Conservation (phyloP, 2,797 vertebrate genomes). For the Dipus sagitta region DNA sequence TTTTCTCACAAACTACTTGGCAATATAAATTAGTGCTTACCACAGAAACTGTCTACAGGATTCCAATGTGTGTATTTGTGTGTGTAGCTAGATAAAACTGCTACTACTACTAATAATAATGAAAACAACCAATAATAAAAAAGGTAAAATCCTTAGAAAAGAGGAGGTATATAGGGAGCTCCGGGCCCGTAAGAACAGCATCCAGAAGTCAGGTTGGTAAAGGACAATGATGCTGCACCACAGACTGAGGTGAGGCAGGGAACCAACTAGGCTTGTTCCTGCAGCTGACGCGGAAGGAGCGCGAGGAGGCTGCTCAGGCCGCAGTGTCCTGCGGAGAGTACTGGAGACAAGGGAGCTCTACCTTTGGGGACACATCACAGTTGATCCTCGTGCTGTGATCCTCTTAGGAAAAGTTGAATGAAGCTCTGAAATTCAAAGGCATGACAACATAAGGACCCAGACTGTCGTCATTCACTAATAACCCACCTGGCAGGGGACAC, state of each 20-base stretch:
- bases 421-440: neutral
- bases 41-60: neutral
- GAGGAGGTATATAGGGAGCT: neutral
- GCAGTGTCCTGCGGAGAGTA: accelerated
- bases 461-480: neutral
- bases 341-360: neutral
- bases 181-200: too few species aligned
- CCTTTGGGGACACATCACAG: accelerated
- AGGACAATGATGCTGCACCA: too few species aligned
- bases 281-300: neutral
- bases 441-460: neutral
- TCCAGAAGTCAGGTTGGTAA: too few species aligned
- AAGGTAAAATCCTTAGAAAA: neutral
- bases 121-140: too few species aligned
- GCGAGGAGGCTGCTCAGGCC: neutral
- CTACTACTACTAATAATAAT: too few species aligned
- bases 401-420: neutral
- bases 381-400: neutral
- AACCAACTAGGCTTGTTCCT: accelerated
- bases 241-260: neutral
- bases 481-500: neutral
- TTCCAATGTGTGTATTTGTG: neutral
- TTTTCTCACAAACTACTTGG: neutral
- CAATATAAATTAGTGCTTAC: neutral
- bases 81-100: neutral